Evolutionary conservation across 2,113 vertebrate genomes (phyloP), one percentile per base, ranked within the genome.

Genomic region (Dermatemys mawii): DNA sequence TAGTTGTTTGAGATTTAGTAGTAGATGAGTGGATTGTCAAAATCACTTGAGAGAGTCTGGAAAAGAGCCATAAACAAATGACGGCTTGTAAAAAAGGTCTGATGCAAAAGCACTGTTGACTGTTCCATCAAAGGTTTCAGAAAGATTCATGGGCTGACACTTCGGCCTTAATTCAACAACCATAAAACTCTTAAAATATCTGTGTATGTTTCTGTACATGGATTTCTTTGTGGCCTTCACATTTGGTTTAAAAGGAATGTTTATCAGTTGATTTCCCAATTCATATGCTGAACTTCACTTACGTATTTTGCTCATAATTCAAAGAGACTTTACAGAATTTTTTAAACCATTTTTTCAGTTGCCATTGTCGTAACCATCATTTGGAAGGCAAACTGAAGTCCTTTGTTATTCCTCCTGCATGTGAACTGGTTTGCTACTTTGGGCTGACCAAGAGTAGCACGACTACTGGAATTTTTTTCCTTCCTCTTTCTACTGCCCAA

Each of bases 301-400:
- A 70, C 27, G 14, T 44, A 44, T 81, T 22, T 19, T 79, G 57
- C 24, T 44, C 53, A 80, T 19, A 92, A 76, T 49, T 5, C n/a
- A 53, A 93, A 76, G 49, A 16, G 57, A 89, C 44, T 86, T 80
- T 60, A 78, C 67, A 81, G 6, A n/a, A 17, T 9, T n/a, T 67
- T 55, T 67, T 19, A 10, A 60, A 60, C 13, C 14, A 16, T 22
- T 35, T 70, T 21, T 38, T 21, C 9, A 70, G n/a, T 70, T 38
- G 63, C 63, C 22, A 22, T 38, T 38, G n/a, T 70, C 44, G 55
- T 60, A 83, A 67, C 5, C 44, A 57, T 19, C 48, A 67, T 12
- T 80, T 89, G 78, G 87, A 92, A 93, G 29, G 41, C 7, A 90
- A 93, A 95, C n/a, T 44, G 1, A 93, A 94, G 81, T 87, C 46